Evolutionary conservation across 2,797 vertebrate genomes (phyloP).

Genomic region (Paguma larvata): DNA sequence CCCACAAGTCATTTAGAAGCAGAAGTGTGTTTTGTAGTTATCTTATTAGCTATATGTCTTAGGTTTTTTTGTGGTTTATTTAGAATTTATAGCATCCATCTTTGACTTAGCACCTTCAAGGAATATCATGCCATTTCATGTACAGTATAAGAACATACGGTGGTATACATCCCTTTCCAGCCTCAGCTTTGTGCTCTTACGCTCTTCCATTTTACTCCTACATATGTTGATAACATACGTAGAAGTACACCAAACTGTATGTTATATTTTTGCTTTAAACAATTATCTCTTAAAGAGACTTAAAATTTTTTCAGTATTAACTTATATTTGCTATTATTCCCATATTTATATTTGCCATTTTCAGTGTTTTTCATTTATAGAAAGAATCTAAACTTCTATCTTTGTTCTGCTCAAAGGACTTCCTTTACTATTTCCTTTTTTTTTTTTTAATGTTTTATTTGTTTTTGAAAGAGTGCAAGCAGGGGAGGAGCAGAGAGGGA

Average conservation of each 20-base stretch:
- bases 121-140: not conserved
- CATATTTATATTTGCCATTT: not conserved
- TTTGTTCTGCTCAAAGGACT: not conserved
- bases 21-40: slow-evolving; percentile 17
- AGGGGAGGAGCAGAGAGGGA: too few species aligned
- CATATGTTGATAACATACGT: not conserved
- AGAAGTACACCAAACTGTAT: not conserved
- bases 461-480: too few species aligned
- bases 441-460: too few species aligned
- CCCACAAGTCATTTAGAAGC: slow-evolving; percentile 11
- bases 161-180: not conserved
- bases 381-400: not conserved
- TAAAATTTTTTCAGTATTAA: not conserved
- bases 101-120: slow-evolving; percentile 16
- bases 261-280: not conserved
- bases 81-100: not conserved
- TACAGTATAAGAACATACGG: not conserved
- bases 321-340: not conserved
- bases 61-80: not conserved
- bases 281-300: slow-evolving; percentile 26
- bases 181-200: not conserved
- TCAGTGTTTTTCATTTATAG: not conserved
- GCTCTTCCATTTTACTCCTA: not conserved
- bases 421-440: not conserved
- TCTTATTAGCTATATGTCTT: not conserved